Evolutionary conservation across 2,113 vertebrate species (phyloP), one percentile per base, ranked within the genome.

Genomic region (Numida meleagris): DNA sequence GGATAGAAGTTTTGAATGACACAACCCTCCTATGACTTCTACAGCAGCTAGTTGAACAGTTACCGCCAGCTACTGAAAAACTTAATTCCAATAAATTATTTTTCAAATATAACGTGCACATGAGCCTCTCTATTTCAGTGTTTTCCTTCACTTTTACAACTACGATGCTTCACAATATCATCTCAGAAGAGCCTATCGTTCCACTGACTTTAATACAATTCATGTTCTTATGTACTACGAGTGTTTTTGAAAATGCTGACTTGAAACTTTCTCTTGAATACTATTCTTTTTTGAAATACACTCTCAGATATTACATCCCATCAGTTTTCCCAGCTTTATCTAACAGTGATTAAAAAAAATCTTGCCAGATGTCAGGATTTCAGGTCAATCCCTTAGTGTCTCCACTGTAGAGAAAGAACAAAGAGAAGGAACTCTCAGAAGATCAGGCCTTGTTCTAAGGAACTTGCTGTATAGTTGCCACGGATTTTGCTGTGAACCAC

Each of bases 221-320:
- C 6, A 51, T 10, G 34, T 43, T 75, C 46, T 78, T 84, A 29
- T n/a, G 42, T 65, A 65, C 34, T 65, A 63, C 12, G n/a, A 86
- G 18, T n/a, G 40, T 86, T 92, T 93, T 84, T 75, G 77, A 90
- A 94, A 92, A 92, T 61, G 43, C 18, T 82, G 36, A 10, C 73
- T 88, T 89, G 72, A 70, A 92, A 87, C 51, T 87, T 76, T 8
- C 80, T 88, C 94, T 90, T 88, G 71, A 94, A 89, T 68, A 45
- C 38, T 53, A 87, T 20, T 13, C 18, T 75, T 46, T 73, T 43
- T 40, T 90, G 81, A 84, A 90, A 89, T 51, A 65, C 53, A 75
- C 43, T 84, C 51, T 0, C 0, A n/a, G 53, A 82, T 92, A 92
- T 62, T 76, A 53, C 51, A 82, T 33, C 48, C 62, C n/a, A 62